Conservation (phyloP, 2,888 invertebrate species). For the Ectropis crepuscularia region DNA sequence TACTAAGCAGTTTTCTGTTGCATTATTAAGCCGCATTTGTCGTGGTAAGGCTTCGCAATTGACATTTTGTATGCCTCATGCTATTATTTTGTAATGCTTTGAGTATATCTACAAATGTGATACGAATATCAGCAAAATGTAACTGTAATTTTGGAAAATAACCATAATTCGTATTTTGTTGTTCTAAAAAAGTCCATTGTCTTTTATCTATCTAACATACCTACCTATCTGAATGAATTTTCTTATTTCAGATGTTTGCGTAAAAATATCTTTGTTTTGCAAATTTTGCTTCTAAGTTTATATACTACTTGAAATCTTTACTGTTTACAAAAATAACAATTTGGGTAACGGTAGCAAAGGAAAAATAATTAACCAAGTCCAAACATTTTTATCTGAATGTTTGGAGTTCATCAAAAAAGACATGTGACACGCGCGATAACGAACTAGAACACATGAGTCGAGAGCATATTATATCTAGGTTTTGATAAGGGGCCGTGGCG, state of each 20-base stretch:
- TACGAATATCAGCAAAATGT: constrained; percentile 41
- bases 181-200: constrained; percentile 1
- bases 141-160: constrained; percentile 61
- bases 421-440: constrained; percentile 49
- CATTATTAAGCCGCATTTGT: constrained; percentile 34
- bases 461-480: constrained; percentile 48
- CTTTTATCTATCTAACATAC: not conserved
- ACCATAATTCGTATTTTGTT: constrained; percentile 43
- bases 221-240: not conserved
- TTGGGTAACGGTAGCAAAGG: not conserved
- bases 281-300: no score
- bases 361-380: constrained; percentile 9
- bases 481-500: constrained; percentile 49
- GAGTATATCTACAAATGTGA: constrained; percentile 38
- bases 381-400: constrained; percentile 22
- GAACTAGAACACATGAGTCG: constrained; percentile 48
- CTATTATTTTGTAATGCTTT: constrained; percentile 48
- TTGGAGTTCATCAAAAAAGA: constrained; percentile 34
- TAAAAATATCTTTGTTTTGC: no score
- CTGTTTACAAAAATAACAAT: no score
- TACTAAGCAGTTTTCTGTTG: constrained; percentile 36
- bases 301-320: no score
- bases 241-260: no score
- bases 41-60: constrained; percentile 19
- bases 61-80: constrained; percentile 37